phyloP scores from a whole-genome alignment of 2,888 invertebrate genomes.

The Meta bourneti region DNA sequence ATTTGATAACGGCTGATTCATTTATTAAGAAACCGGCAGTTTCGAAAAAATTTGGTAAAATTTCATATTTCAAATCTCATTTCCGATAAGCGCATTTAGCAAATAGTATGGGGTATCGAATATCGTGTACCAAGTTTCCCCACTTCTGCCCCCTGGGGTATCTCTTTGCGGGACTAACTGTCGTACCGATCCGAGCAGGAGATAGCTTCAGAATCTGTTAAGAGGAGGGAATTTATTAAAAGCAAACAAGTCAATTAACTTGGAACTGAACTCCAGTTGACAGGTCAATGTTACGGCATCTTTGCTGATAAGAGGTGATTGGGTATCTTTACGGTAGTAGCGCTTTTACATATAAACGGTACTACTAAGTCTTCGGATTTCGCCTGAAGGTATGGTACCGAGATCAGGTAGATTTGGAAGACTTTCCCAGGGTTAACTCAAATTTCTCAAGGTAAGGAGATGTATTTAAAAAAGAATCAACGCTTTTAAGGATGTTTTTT shows the following conservation, averaged over 20 bases:
- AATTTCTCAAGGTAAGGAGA: no score
- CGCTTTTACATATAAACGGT: neutral
- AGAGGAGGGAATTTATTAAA: constrained; percentile 68
- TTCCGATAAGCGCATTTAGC: constrained; percentile 61
- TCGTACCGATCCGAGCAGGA: constrained; percentile 32
- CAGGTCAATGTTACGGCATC: constrained; percentile 44
- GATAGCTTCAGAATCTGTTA: constrained; percentile 40
- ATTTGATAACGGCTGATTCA: constrained; percentile 56
- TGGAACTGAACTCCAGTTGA: constrained; percentile 61
- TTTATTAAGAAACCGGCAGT: constrained; percentile 35
- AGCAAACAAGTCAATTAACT: constrained; percentile 75
- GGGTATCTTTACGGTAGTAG: constrained; percentile 24
- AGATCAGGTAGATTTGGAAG: no score
- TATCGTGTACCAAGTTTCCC: constrained; percentile 29
- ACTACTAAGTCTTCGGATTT: neutral
- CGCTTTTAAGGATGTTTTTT: no score
- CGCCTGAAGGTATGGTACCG: constrained; percentile 4
- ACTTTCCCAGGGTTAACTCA: no score
- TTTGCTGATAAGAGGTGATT: constrained; percentile 24
- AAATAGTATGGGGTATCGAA: constrained; percentile 56
- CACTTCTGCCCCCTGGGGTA: neutral
- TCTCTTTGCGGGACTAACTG: constrained; percentile 10
- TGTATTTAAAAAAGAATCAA: no score
- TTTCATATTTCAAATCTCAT: constrained; percentile 69
- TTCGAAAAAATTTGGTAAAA: constrained; percentile 35